Evolutionary conservation across 53 echinoderm and acorn worm species (phyloP).

Genomic region (Stichopus horrens): DNA sequence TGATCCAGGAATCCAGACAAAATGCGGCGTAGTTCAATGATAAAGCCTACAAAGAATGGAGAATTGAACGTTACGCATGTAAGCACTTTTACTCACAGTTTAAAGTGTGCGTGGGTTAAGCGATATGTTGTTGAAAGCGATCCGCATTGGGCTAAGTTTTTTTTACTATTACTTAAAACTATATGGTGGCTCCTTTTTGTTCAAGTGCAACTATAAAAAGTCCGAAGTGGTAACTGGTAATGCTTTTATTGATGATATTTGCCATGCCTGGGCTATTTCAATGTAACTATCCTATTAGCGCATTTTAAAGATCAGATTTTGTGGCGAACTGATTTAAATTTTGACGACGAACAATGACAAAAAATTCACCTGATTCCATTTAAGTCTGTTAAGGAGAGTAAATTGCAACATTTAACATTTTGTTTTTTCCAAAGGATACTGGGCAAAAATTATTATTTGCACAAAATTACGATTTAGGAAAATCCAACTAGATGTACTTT

Average conservation of each 20-base stretch:
- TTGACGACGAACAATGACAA: too few relatives aligned
- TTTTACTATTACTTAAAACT: neutral
- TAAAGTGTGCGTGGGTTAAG: slow-evolving; percentile 4
- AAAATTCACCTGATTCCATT: too few relatives aligned
- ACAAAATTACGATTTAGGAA: too few relatives aligned
- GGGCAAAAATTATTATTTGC: too few relatives aligned
- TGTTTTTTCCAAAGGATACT: too few relatives aligned
- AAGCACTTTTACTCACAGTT: neutral
- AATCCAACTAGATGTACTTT: too few relatives aligned
- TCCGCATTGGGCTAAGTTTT: neutral
- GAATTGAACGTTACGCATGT: slow-evolving; percentile 9
- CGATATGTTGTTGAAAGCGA: neutral
- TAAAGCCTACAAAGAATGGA: neutral
- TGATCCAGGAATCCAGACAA: neutral
- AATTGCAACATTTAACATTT: too few relatives aligned
- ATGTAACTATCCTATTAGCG: too few relatives aligned
- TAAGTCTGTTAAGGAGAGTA: too few relatives aligned
- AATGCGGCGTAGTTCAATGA: slow-evolving; percentile 1
- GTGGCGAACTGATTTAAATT: too few relatives aligned
- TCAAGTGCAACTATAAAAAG: neutral
- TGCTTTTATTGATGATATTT: neutral
- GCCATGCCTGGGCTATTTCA: neutral
- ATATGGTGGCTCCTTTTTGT: neutral
- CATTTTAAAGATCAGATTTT: too few relatives aligned
- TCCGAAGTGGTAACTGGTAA: neutral